Percentiles rank a stretch among this genome's conserved stretches.
These are phyloP conservation scores for Gadopsis marmoratus DNA, from an alignment of 2,797 vertebrate genomes.

Conservation along the genomic window DNA sequence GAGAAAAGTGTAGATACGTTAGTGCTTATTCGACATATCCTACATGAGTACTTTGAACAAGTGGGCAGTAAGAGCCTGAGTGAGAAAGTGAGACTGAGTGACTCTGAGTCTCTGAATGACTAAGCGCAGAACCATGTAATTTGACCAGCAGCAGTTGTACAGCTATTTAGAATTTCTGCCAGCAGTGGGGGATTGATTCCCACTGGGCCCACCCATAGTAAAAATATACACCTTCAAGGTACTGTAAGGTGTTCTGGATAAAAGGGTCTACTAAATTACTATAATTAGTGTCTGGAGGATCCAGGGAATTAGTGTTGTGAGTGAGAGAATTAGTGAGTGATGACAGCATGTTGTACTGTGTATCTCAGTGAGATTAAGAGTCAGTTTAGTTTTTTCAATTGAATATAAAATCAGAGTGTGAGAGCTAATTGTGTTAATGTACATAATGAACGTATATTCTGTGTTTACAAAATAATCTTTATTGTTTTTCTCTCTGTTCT, in stretches of 20 bases:
- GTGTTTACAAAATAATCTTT: constrained; percentile 29
- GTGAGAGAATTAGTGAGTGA: constrained; percentile 73
- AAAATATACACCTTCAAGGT: constrained; percentile 60
- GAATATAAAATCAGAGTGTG: too few species aligned
- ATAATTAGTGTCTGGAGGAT: constrained; percentile 75
- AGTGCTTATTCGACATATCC: constrained; percentile 28
- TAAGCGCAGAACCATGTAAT: constrained; percentile 59
- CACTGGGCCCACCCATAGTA: constrained; percentile 70
- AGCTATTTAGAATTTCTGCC: constrained; percentile 52
- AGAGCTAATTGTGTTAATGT: constrained; percentile 35
- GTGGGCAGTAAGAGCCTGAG: constrained; percentile 21
- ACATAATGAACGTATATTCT: constrained; percentile 2
- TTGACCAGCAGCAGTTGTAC: constrained; percentile 47
- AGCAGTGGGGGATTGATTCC: constrained; percentile 61
- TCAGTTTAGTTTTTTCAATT: constrained; percentile 31
- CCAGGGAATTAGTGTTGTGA: constrained; percentile 75
- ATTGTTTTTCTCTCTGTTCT: constrained; percentile 11
- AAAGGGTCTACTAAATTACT: constrained; percentile 71
- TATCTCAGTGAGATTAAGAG: constrained; percentile 55
- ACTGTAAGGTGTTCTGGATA: constrained; percentile 67
- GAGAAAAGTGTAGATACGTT: constrained; percentile 5
- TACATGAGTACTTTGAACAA: constrained; percentile 34
- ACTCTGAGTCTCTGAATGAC: constrained; percentile 64
- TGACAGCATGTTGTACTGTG: constrained; percentile 65
- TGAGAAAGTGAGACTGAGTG: constrained; percentile 48